These are phyloP conservation scores for Nematolebias whitei DNA, from an alignment of 2,113 vertebrate genomes.

Conservation along the genomic window DNA sequence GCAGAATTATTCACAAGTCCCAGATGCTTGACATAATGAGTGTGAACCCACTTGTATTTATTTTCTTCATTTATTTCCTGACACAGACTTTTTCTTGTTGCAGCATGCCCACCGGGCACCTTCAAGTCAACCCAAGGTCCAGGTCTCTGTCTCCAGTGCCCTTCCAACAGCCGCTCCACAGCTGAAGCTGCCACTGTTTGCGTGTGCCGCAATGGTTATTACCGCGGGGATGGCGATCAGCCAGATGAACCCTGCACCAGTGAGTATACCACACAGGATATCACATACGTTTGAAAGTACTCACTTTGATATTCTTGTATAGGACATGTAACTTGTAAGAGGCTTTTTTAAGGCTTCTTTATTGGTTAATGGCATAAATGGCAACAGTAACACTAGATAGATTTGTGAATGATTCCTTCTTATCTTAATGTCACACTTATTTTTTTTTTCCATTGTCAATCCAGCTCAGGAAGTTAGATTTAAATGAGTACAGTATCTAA, in stretches of 20 bases:
- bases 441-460: background rate
- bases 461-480: conserved; percentile 6
- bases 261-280: conserved; percentile 78
- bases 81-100: conserved; percentile 25
- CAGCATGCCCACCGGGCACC: conserved; percentile 93
- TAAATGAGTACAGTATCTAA: conserved; percentile 23
- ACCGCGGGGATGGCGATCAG: conserved; percentile 89
- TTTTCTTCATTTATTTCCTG: conserved; percentile 9
- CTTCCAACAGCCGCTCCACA: conserved; percentile 92
- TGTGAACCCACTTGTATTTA: background rate
- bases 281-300: too few species aligned
- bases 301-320: background rate
- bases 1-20: background rate
- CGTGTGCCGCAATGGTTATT: conserved; percentile 93
- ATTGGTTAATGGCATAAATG: too few species aligned
- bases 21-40: background rate
- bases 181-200: conserved; percentile 91
- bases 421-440: background rate
- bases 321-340: background rate
- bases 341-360: too few species aligned
- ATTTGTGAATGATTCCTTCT: background rate
- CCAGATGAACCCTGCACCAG: conserved; percentile 93
- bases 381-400: conserved; percentile 12
- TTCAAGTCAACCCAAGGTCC: conserved; percentile 95
- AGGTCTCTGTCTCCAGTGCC: conserved; percentile 88